phyloP scores from a whole-genome alignment of 92 coral and sea anemone genomes.

The Metridium senile region DNA sequence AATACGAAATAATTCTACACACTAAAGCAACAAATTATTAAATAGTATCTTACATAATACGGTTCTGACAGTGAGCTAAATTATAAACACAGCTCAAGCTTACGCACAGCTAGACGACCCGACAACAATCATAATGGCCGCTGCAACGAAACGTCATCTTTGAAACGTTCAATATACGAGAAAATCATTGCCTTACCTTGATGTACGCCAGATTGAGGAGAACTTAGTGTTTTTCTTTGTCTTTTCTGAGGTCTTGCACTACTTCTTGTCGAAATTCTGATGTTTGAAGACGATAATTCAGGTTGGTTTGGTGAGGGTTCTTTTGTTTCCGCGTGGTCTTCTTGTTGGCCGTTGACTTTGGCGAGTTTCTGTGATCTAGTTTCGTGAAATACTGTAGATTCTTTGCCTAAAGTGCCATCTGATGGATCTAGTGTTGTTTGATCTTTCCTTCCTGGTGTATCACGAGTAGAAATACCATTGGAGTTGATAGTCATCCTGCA shows the following conservation, averaged over 20 bases:
- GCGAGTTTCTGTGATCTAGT: slow-evolving; percentile 85
- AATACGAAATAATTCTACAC: neutral
- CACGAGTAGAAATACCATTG: slow-evolving; percentile 66
- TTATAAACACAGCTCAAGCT: slow-evolving; percentile 1
- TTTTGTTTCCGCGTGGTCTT: slow-evolving; percentile 84
- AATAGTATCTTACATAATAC: neutral
- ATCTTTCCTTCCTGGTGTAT: slow-evolving; percentile 55
- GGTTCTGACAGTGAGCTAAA: neutral
- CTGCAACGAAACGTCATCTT: slow-evolving; percentile 17
- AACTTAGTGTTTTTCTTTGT: slow-evolving; percentile 55
- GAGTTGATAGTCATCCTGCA: slow-evolving; percentile 77
- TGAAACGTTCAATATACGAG: neutral
- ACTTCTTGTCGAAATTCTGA: slow-evolving; percentile 94
- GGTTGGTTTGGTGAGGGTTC: slow-evolving; percentile 37
- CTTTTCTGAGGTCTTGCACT: slow-evolving; percentile 93
- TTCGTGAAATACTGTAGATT: slow-evolving; percentile 71
- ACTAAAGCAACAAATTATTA: neutral
- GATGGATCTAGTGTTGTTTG: slow-evolving; percentile 37
- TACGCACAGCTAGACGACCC: neutral
- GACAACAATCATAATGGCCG: slow-evolving; percentile 13
- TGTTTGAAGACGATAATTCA: slow-evolving; percentile 63
- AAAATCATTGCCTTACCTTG: slow-evolving; percentile 65
- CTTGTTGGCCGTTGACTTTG: slow-evolving; percentile 58
- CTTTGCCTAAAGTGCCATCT: slow-evolving; percentile 45
- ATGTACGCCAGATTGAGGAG: slow-evolving; percentile 52